These are phyloP conservation scores for Mesorhabditis spiculigera DNA, from an alignment of 2,888 invertebrate genomes.

Conservation along the genomic window DNA sequence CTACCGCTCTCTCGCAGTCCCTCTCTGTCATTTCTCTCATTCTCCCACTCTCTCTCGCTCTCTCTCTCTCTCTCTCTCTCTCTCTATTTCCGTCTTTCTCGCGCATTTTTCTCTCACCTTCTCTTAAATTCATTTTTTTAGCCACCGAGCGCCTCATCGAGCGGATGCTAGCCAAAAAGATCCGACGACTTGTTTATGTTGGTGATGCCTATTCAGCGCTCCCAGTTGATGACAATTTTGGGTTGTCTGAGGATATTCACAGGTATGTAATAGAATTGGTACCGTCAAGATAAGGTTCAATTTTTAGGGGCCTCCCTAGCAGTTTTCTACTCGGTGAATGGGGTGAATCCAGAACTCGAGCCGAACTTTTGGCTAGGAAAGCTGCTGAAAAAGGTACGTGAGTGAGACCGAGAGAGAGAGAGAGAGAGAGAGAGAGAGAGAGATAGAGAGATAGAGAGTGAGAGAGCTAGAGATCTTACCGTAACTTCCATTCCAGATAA, in stretches of 20 bases:
- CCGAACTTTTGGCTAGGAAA: conserved; percentile 44
- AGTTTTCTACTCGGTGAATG: conserved; percentile 40
- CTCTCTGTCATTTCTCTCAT: not conserved
- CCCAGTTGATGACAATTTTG: conserved; percentile 52
- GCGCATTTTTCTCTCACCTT: too few relatives aligned
- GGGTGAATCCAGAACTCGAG: conserved; percentile 46
- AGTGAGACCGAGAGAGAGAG: too few relatives aligned
- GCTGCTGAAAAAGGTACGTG: conserved; percentile 18
- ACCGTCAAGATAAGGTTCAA: not conserved
- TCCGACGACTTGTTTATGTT: conserved; percentile 43
- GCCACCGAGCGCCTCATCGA: conserved; percentile 47
- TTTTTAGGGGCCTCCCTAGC: conserved; percentile 19
- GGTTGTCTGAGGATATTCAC: conserved; percentile 45
- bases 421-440: not conserved
- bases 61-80: too few relatives aligned
- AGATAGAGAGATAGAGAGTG: too few relatives aligned
- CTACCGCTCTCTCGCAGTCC: not conserved
- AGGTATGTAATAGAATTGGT: not conserved
- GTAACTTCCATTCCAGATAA: not conserved
- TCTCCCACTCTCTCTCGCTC: too few relatives aligned
- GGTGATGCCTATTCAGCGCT: conserved; percentile 52
- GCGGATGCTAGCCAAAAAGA: conserved; percentile 28
- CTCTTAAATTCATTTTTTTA: conserved; percentile 19
- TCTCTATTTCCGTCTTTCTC: too few relatives aligned
- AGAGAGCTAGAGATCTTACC: not conserved